These are phyloP conservation scores for Aphodius sticticus DNA, from an alignment of 2,888 invertebrate species.

Conservation along the genomic window DNA sequence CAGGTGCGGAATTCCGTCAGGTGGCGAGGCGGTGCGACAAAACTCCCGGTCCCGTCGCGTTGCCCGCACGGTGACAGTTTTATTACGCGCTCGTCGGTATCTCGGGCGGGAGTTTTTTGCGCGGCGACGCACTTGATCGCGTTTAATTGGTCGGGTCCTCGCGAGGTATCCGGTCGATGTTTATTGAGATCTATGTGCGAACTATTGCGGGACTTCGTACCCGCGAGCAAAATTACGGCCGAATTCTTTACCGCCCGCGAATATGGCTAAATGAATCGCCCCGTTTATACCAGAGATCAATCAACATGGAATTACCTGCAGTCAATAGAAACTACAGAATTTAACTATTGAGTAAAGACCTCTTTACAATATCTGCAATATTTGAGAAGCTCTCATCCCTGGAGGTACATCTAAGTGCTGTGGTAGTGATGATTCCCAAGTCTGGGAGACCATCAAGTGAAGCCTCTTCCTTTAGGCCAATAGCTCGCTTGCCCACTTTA, in stretches of 20 bases:
- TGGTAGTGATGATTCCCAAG: too few species aligned
- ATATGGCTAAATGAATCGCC: not conserved
- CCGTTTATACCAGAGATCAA: too few species aligned
- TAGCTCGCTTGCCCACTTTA: too few species aligned
- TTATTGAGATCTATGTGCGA: constrained; percentile 35
- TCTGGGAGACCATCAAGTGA: too few species aligned
- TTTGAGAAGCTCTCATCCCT: too few species aligned
- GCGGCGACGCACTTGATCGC: constrained; percentile 34
- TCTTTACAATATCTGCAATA: too few species aligned
- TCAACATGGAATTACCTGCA: too few species aligned
- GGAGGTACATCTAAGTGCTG: too few species aligned
- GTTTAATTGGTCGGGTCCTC: constrained; percentile 40
- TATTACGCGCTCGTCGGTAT: constrained; percentile 40
- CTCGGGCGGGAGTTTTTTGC: constrained; percentile 42
- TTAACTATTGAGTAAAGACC: too few species aligned
- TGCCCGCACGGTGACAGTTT: constrained; percentile 47
- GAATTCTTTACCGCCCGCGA: not conserved
- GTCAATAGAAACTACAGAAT: too few species aligned
- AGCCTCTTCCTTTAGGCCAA: too few species aligned
- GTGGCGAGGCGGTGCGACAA: constrained; percentile 48
- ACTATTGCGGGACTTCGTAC: not conserved
- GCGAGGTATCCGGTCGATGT: constrained; percentile 33
- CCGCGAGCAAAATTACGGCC: not conserved
- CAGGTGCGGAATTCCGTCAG: constrained; percentile 53
- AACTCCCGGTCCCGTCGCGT: constrained; percentile 38